These are phyloP conservation scores for Chloebia gouldiae DNA, from an alignment of 2,113 vertebrate species.

Conservation along the genomic window DNA sequence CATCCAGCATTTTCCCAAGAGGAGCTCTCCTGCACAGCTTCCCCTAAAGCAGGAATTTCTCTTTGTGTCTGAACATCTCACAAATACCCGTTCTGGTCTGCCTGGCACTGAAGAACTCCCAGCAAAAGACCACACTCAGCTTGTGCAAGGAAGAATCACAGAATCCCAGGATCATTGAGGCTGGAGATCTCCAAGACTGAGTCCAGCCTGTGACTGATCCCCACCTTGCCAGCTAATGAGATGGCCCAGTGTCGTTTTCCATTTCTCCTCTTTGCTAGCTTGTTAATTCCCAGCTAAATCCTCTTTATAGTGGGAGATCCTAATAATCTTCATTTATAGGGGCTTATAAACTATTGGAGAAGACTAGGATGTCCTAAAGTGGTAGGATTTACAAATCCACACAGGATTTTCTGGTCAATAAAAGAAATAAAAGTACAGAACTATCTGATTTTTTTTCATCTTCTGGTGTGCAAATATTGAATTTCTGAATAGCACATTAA, in stretches of 20 bases:
- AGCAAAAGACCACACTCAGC: background rate
- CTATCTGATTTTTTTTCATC: accelerated
- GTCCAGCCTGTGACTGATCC: background rate
- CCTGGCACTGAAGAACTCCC: background rate
- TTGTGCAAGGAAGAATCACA: background rate
- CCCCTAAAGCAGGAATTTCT: background rate
- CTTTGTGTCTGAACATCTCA: background rate
- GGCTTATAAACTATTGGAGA: background rate
- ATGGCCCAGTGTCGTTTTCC: accelerated
- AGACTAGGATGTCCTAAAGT: background rate
- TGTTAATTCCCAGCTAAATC: background rate
- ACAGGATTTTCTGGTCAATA: background rate
- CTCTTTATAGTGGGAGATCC: background rate
- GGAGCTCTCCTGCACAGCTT: background rate
- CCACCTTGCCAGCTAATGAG: background rate
- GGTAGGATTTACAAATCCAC: background rate
- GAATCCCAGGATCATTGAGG: background rate
- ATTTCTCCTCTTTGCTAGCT: background rate
- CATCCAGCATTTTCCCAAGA: background rate
- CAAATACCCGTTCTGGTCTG: accelerated
- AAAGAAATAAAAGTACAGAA: background rate
- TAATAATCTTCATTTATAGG: background rate
- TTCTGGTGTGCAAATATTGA: accelerated
- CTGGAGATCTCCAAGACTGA: background rate
- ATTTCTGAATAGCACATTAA: background rate